Evolutionary conservation across 1,140 invertebrate species (phyloP), one percentile per base, ranked within the genome.

Genomic region (Conus betulinus): DNA sequence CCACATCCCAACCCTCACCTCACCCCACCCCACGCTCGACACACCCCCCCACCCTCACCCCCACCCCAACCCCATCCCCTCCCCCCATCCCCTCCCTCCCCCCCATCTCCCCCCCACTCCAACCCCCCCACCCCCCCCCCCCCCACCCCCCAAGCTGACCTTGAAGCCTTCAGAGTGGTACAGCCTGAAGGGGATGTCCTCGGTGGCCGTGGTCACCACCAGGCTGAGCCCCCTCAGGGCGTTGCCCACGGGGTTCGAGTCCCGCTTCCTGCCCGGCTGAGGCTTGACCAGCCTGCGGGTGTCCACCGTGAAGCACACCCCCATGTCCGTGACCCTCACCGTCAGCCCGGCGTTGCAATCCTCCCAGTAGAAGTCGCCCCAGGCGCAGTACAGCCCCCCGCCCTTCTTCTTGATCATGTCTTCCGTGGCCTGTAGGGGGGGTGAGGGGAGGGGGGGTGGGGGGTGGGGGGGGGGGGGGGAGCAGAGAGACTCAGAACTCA

Each of bases 311-410:
- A 87, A 87, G 76, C 90, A 91, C 15, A 90, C 67, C 7, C 90
- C 90, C 89, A 91, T 90, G 13, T 90, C 88, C n/a, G 90, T 91
- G 25, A 91, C 51, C 2, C 90, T 27, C 3, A 74, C 83, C 2
- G 20, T 86, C 27, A 84, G 15, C 20, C 82, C 88, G 3, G 60
- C 85, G 7, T 67, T 60, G 83, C 90, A 91, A 3, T 81, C 11
- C 67, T 89, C 89, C 89, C 89, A 91, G 81, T 90, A 90, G 84
- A 88, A 89, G 27, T 91, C 89, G 0, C 90, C 89, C 89, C 89
- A 91, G 15, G 90, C 85, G 81, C 90, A 91, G 52, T 78, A n/a
- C 52, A 88, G 84, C 15, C 81, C 89, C 20, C 85, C 83, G 4
- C 86, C 86, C 20, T 52, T 52, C 27, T 84, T n/a, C 82, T 87